Evolutionary conservation across 1,140 invertebrate species (phyloP), one percentile per base, ranked within the genome.

Genomic region (Drosophila teissieri): DNA sequence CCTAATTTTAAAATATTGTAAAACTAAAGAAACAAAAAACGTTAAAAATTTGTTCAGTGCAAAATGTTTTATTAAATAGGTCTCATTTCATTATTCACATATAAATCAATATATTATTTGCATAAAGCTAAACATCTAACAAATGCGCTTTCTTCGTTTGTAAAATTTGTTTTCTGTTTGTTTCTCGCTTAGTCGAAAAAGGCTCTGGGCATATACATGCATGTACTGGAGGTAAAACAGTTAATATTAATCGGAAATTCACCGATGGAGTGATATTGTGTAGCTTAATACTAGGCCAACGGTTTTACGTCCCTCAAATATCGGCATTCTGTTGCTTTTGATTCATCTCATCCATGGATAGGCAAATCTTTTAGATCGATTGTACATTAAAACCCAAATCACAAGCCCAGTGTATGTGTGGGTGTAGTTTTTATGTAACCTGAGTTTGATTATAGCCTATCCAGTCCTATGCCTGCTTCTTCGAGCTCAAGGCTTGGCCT

Each of bases 401-500:
- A n/a, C n/a, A n/a, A n/a, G n/a, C n/a, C n/a, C n/a, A n/a, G n/a
- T n/a, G n/a, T n/a, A n/a, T n/a, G n/a, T n/a, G n/a, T n/a, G 24
- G 40, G 8, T 81, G 37, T 55, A 39, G 19, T 49, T 57, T 58
- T 56, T 42, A 42, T 48, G 37, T 76, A 86, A 89, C 83, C 80
- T 84, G 76, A 89, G 84, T 55, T 67, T 1, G 60, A 40, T 56
- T 11, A 12, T 55, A 77, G 15, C 8, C 49, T 56, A 58, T 52
- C 3, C 19, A 53, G 22, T 39, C 51, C 67, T 84, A 88, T 34
- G 77, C 49, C 7, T 60, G 73, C 39, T 88, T 88, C 19, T 84
- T 88, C 1, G 61, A 60, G 45, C 60, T 65, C 14, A 80, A 53
- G 45, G 73, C 55, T 36, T 51, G 44, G 10, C 92, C 93, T 78